Base-by-base conservation (phyloP, 35 echinoderm and acorn worm species). In the Diadema setosum region DNA sequence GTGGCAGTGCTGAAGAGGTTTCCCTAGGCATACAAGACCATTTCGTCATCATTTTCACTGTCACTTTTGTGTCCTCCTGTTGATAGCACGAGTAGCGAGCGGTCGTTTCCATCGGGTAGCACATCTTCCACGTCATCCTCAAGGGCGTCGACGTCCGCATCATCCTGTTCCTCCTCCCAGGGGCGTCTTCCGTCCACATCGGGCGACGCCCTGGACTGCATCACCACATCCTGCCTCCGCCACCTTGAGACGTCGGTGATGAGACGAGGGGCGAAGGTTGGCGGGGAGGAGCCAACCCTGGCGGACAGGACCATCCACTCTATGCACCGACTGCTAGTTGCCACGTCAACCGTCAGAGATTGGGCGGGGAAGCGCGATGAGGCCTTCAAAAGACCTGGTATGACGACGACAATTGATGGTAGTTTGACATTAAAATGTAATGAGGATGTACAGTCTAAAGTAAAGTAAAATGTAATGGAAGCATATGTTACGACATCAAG, bases 291-390 rank as follows among this genome's bases (percentile, higher is more conserved):
- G 29, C 26, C 29, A 16, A 87, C 85, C 63, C 27, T 87, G 3
- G 60, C 85, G 21, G 85, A 87, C 85, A 42, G 85, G 40, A 74
- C 69, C 85, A 33, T 87, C 15, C 24, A 14, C 16, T 46, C 17
- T 65, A 70, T 87, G 65, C 85, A 87, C n/a, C 64, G 23, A 2
- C 30, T 87, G 61, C 43, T 58, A 26, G 30, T 46, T 29, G 60
- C 65, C 42, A 70, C 57, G 5, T 23, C 26, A 12, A 49, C 61
- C 2, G 27, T 87, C 41, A 65, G 69, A 34, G 63, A 55, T 1
- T 23, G n/a, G 15, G 3, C 18, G 16, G 20, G 6, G 45, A 48
- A 24, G 15, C 15, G 65, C 30, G 46, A 75, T 46, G 85, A 86
- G 41, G 23, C 84, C 2, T 86, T 86, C 21, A 43, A 8, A 4